Evolutionary conservation across 1,140 invertebrate genomes (phyloP), one percentile per base, ranked within the genome.

Genomic region (Drosophila leontia): DNA sequence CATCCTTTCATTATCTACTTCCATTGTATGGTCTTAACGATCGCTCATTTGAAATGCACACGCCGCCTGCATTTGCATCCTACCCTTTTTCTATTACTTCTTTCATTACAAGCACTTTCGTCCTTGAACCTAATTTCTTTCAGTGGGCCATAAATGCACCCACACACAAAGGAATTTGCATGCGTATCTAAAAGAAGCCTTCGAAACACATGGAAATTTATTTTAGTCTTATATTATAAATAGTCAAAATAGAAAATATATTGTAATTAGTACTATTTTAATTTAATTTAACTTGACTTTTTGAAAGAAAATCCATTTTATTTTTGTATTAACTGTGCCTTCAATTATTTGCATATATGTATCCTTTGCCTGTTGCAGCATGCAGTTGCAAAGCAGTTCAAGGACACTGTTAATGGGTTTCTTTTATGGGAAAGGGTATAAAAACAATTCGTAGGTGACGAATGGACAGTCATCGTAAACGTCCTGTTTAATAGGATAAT

Each of bases 341-440:
- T 17, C 9, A 19, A 17, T 29, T 32, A 72, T 84, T 84, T 80
- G 44, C 74, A 60, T 74, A 58, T 41, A 17, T 47, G n/a, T 51
- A 58, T 63, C n/a, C 39, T 17, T 51, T 70, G n/a, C 35, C 59
- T 55, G 47, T 42, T 68, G 39, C 45, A 68, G 23, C 34, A 69
- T 59, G 58, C 32, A 45, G 44, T 56, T 47, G 60, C 48, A n/a
- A 50, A 37, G 41, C 19, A 42, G 44, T 64, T 77, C 82, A 84
- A 84, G 82, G 82, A 42, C 67, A 78, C n/a, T 29, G 45, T 26
- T 62, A 80, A 85, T 85, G 67, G 50, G 62, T 55, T 48, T 39
- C 45, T 41, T 62, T 84, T 47, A 53, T 58, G 63, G 53, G 15
- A 85, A 84, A 85, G 82, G 82, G 82, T 85, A 47, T 39, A 17